Percentiles rank a stretch among this genome's conserved stretches.
Evolutionary conservation across 2,113 vertebrate species (phyloP).

Genomic region (Corythornis cristatus): DNA sequence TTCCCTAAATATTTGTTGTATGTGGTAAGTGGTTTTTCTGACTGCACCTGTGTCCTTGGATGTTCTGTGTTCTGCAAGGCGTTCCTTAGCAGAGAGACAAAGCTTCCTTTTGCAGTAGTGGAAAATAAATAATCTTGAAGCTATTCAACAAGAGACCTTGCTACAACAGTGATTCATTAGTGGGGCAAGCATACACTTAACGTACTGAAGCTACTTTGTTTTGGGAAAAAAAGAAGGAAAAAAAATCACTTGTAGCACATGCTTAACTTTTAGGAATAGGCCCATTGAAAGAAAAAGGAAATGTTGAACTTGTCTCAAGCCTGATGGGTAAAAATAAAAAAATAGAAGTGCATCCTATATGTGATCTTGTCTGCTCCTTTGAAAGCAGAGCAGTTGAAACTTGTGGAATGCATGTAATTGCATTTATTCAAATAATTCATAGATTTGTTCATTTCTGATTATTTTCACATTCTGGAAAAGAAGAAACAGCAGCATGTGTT

Average conservation of each 20-base stretch:
- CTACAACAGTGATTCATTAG: background rate
- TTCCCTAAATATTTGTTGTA: background rate
- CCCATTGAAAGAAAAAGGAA: background rate
- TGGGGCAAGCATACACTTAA: background rate
- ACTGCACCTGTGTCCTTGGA: accelerated
- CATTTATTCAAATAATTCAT: constrained; percentile 34
- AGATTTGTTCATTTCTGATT: constrained; percentile 17
- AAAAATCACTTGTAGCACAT: background rate
- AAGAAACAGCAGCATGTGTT: background rate
- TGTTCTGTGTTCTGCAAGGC: background rate
- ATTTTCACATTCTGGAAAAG: constrained; percentile 13
- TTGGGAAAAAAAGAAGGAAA: accelerated
- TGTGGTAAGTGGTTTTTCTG: background rate
- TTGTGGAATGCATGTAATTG: background rate
- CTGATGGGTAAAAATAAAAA: background rate
- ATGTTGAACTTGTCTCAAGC: background rate
- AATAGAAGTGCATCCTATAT: background rate
- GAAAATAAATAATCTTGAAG: background rate
- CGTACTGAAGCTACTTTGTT: background rate
- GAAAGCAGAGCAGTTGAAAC: background rate
- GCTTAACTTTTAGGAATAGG: background rate
- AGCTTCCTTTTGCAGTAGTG: background rate
- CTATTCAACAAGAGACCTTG: background rate
- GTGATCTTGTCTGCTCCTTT: background rate
- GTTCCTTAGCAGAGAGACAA: background rate